phyloP scores from a whole-genome alignment of 2,797 vertebrate species.

The Mastacembelus armatus region DNA sequence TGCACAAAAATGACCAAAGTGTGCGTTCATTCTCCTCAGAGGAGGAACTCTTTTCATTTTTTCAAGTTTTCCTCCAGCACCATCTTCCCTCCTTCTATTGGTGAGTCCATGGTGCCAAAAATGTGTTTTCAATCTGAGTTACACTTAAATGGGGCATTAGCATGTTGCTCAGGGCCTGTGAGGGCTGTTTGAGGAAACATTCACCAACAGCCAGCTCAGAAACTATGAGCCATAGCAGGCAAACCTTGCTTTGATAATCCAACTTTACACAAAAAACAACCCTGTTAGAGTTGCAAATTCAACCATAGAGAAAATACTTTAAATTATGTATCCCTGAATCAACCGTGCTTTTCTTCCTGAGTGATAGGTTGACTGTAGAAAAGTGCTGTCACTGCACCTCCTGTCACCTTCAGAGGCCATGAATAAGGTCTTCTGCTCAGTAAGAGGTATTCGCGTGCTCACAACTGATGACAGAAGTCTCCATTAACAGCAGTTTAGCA shows the following conservation, averaged over 20 bases:
- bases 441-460: background rate
- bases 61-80: background rate
- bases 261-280: conserved; percentile 8
- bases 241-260: background rate
- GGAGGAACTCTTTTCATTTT: background rate
- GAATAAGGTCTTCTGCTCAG: too few species aligned
- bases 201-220: conserved; percentile 29
- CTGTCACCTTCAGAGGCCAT: too few species aligned
- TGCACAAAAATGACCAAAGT: background rate
- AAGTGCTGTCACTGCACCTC: too few species aligned
- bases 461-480: conserved; percentile 8
- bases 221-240: conserved; percentile 36
- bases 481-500: conserved; percentile 20
- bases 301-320: conserved; percentile 4
- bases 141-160: conserved; percentile 58
- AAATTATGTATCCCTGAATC: background rate
- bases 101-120: conserved; percentile 54
- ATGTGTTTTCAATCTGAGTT: conserved; percentile 74
- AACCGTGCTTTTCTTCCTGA: background rate
- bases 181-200: conserved; percentile 47
- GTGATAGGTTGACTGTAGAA: background rate
- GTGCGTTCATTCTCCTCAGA: background rate
- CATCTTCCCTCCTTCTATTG: conserved; percentile 16
- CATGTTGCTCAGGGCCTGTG: conserved; percentile 32
- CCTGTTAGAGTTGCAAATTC: background rate